These are phyloP conservation scores for Heliconius melpomene DNA, from an alignment of 1,140 invertebrate genomes.

Conservation along the genomic window DNA sequence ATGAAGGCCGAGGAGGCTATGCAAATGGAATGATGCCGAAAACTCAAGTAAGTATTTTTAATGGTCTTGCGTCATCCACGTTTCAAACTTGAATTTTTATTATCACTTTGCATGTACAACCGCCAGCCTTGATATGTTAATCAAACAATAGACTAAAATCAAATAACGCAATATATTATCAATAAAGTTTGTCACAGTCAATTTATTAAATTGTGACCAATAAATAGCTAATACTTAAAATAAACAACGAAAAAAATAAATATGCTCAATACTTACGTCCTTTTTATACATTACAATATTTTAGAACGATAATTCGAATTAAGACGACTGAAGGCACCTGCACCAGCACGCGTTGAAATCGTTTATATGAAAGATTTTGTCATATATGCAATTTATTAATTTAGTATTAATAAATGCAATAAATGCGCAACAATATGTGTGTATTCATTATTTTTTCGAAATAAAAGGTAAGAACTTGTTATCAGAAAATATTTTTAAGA, in stretches of 20 bases:
- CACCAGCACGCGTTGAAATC: constrained; percentile 34
- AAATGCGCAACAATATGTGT: no score
- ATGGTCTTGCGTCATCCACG: constrained; percentile 78
- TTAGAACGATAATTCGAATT: background rate
- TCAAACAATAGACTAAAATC: constrained; percentile 78
- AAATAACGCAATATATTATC: constrained; percentile 72
- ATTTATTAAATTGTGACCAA: constrained; percentile 53
- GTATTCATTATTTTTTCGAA: background rate
- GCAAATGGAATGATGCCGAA: constrained; percentile 79
- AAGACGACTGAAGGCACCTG: background rate
- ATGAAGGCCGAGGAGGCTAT: constrained; percentile 76
- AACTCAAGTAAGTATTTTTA: constrained; percentile 78
- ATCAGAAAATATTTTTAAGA: background rate
- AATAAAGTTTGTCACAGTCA: constrained; percentile 67
- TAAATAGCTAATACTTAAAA: background rate
- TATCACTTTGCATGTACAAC: constrained; percentile 77
- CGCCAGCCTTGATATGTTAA: constrained; percentile 79
- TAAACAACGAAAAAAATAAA: background rate
- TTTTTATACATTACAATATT: no score
- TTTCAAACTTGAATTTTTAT: constrained; percentile 81
- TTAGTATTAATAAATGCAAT: no score
- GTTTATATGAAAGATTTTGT: constrained; percentile 19
- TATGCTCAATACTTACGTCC: background rate
- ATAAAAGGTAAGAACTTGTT: background rate
- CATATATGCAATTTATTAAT: background rate